Percentiles rank a stretch among this genome's conserved stretches.
These are phyloP conservation scores for Sycophila texana DNA, from an alignment of 2,888 invertebrate genomes.

Conservation along the genomic window DNA sequence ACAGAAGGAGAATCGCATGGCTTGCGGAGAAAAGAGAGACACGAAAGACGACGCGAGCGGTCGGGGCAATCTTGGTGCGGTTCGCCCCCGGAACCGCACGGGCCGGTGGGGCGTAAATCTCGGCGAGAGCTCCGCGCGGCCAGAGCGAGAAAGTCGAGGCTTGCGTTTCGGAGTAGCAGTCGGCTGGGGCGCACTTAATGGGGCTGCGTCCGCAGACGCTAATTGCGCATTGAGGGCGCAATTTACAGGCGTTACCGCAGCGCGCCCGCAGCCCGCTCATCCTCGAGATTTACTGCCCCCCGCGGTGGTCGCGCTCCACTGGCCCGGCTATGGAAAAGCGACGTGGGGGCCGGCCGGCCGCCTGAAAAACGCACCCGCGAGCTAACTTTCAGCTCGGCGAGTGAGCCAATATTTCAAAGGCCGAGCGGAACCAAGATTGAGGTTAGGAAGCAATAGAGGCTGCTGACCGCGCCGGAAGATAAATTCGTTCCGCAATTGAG, in stretches of 20 bases:
- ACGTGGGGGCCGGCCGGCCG: neutral
- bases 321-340: neutral
- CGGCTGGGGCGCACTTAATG: conserved; percentile 38
- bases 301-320: neutral
- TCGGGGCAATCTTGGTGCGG: conserved; percentile 6
- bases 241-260: conserved; percentile 65
- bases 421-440: conserved; percentile 70
- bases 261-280: conserved; percentile 53
- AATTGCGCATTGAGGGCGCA: conserved; percentile 64
- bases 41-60: conserved; percentile 2
- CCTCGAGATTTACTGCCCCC: conserved; percentile 56
- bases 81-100: conserved; percentile 21
- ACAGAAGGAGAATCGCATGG: neutral
- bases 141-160: neutral
- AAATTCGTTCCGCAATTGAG: conserved; percentile 75
- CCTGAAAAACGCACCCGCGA: conserved; percentile 7
- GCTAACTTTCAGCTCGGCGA: conserved; percentile 71
- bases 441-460: conserved; percentile 71
- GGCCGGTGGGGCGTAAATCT: conserved; percentile 42
- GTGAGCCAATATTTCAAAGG: conserved; percentile 72
- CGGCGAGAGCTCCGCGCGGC: neutral
- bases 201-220: conserved; percentile 58
- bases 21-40: neutral
- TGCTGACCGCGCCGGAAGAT: conserved; percentile 72
- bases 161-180: neutral